Evolutionary conservation across 2,113 vertebrate genomes (phyloP), one percentile per base, ranked within the genome.

Genomic region (Phyllostomus hastatus): DNA sequence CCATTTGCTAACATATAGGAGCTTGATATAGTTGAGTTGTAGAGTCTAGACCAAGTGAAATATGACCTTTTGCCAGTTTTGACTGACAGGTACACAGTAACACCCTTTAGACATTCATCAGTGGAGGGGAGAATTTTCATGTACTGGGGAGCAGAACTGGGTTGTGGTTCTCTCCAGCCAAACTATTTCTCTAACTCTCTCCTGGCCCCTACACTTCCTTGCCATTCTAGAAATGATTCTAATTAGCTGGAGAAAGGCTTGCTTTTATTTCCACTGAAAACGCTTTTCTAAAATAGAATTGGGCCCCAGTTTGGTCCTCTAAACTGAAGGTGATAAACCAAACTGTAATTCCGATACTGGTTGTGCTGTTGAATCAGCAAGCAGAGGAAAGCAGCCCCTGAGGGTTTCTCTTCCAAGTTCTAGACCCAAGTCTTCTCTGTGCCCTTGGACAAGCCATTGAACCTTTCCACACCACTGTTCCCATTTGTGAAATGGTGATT

Each of bases 401-500:
- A 76, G 33, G 52, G 17, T 84, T 95, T 93, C 46, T 88, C 4
- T 61, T 75, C 57, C 41, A 5, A 81, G 35, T 67, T 89, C 87
- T 54, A 72, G 87, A 59, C 67, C 46, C 43, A 84, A 10, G 4
- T 87, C 70, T 35, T 59, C 59, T 87, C 57, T 31, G n/a, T 95
- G 91, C 31, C 96, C 95, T 97, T 96, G 89, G 95, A 91, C 35
- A 76, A 72, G 69, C 79, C 95, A 41, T 59, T 83, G 96, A 38
- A 90, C 96, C 93, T 96, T 93, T 69, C 76, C 54, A 28, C 28
- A 67, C 73, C 59, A 79, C 22, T 12, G 28, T 89, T 95, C 76
- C 41, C 64, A 22, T 84, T 94, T 96, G 92, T 31, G 91, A 86
- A 91, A 96, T 72, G 89, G 93, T 96, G 95, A 96, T 96, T 95